phyloP scores from a whole-genome alignment of 2,888 invertebrate species.

The Piscicola geometra region DNA sequence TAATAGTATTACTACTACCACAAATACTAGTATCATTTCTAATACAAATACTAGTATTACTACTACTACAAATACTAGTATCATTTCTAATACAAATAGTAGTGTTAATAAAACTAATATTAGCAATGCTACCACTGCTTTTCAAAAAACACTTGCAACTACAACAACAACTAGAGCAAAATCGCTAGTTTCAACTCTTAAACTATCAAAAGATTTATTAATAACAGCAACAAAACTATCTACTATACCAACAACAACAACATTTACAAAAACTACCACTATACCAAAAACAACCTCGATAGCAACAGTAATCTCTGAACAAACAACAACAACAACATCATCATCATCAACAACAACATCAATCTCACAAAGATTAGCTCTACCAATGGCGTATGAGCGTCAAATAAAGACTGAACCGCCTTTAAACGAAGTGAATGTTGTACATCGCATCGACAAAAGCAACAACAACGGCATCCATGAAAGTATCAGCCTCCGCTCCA shows the following conservation, averaged over 20 bases:
- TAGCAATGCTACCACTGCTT: no score
- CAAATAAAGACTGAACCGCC: neutral
- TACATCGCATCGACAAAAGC: no score
- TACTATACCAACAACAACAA: constrained; percentile 5
- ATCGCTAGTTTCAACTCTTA: neutral
- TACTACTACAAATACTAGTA: no score
- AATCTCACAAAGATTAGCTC: neutral
- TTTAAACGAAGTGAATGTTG: no score
- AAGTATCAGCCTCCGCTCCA: neutral
- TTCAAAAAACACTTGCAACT: no score
- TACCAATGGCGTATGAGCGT: no score
- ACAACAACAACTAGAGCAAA: neutral
- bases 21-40: no score
- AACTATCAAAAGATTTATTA: neutral
- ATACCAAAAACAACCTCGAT: neutral
- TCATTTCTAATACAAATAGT: no score
- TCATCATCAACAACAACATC: constrained; percentile 6
- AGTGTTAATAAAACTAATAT: no score
- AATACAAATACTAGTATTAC: no score
- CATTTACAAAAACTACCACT: neutral
- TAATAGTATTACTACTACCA: no score
- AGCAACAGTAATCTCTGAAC: neutral
- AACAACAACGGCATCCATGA: neutral
- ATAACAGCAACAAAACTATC: neutral
- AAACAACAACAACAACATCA: constrained; percentile 8